Evolutionary conservation across 2,888 invertebrate genomes (phyloP).

Genomic region (Sicus ferrugineus): DNA sequence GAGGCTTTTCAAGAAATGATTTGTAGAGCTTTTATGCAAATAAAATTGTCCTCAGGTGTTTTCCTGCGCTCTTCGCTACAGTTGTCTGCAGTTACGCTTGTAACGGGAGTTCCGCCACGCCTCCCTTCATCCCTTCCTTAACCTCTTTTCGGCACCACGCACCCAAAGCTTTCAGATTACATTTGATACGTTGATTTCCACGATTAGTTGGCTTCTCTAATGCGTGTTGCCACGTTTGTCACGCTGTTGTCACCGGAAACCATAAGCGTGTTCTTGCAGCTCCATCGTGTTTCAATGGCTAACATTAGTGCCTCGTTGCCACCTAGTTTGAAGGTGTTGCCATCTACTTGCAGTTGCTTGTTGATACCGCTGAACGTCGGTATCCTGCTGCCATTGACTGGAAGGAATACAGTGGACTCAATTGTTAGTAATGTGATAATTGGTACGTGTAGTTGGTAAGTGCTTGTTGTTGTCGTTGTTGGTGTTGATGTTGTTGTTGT

Average conservation of each 20-base stretch:
- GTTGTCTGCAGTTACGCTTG: no score
- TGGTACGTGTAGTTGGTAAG: no score
- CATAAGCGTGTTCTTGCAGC: not conserved
- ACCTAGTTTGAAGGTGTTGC: not conserved
- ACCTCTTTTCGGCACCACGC: no score
- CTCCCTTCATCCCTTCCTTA: no score
- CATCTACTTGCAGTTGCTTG: not conserved
- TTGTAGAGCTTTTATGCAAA: conserved; percentile 27
- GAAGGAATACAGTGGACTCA: no score
- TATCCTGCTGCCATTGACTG: no score
- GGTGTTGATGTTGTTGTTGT: not conserved
- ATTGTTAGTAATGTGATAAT: no score
- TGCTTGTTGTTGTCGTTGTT: not conserved
- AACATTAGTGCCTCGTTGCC: not conserved
- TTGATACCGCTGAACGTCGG: not conserved
- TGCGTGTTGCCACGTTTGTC: not conserved
- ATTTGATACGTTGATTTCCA: no score
- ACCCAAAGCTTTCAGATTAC: no score
- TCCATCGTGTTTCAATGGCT: not conserved
- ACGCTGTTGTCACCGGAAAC: not conserved
- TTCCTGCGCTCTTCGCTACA: not conserved
- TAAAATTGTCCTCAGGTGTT: conserved; percentile 16
- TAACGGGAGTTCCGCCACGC: no score
- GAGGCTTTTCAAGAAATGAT: conserved; percentile 8
- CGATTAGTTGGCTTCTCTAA: no score